Evolutionary conservation across 2,797 vertebrate genomes (phyloP).

Genomic region (Cetoscarus ocellatus): DNA sequence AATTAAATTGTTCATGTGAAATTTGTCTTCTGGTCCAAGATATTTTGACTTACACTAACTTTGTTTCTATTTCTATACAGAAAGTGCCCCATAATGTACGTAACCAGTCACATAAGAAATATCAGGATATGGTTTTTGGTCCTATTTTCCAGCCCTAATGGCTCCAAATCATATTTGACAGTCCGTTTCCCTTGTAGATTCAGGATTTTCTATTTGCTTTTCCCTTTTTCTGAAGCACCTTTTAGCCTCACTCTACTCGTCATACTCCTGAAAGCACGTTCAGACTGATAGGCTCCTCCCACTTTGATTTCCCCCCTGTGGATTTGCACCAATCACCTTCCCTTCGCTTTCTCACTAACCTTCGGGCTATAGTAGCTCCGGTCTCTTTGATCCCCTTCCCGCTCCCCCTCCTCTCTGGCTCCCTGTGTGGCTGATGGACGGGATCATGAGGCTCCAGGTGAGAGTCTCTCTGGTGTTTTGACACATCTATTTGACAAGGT

Average conservation of each 20-base stretch:
- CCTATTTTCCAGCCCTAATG: too few relatives aligned
- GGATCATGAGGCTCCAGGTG: constrained; percentile 52
- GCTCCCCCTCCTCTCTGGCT: not conserved
- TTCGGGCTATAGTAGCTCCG: constrained; percentile 40
- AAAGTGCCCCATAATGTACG: too few relatives aligned
- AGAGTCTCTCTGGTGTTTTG: constrained; percentile 41
- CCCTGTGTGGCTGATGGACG: constrained; percentile 54
- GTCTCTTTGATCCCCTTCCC: constrained; percentile 31
- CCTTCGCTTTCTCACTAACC: constrained; percentile 29
- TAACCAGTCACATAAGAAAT: too few relatives aligned
- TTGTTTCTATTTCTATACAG: too few relatives aligned
- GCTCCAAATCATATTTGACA: too few relatives aligned
- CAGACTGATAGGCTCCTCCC: constrained; percentile 19
- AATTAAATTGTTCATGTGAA: too few relatives aligned
- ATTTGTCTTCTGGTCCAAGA: too few relatives aligned
- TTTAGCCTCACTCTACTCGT: not conserved
- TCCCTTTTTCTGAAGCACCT: not conserved
- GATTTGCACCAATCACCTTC: constrained; percentile 32
- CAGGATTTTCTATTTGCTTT: not conserved
- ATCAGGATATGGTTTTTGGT: too few relatives aligned
- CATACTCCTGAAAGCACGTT: constrained; percentile 25
- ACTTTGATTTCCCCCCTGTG: constrained; percentile 1
- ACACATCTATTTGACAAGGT: constrained; percentile 76
- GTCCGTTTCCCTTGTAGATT: too few relatives aligned
- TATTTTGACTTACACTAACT: too few relatives aligned